phyloP scores from a whole-genome alignment of 2,797 vertebrate species.

The Sebastes cheni region DNA sequence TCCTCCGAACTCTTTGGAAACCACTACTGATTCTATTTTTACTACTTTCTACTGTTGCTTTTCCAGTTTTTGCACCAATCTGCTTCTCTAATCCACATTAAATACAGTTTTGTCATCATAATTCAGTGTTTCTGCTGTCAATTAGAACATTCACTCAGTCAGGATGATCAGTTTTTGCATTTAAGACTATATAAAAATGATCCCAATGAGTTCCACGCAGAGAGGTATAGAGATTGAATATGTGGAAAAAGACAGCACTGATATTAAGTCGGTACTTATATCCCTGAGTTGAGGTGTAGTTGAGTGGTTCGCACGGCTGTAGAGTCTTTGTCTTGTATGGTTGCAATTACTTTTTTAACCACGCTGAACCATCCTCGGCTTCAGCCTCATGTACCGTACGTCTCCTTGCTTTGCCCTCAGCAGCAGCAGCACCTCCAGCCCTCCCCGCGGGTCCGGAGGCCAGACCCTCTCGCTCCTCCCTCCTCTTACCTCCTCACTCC shows the following conservation, averaged over 20 bases:
- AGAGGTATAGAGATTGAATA: neutral
- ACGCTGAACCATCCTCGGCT: neutral
- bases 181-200: too few species aligned
- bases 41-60: neutral
- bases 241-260: neutral
- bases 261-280: neutral
- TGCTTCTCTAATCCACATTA: neutral
- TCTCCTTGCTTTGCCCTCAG: slow-evolving; percentile 4
- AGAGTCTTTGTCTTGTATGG: too few species aligned
- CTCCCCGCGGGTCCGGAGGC: slow-evolving; percentile 3
- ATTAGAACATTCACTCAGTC: neutral
- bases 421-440: neutral
- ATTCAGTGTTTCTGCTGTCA: neutral
- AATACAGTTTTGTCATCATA: neutral
- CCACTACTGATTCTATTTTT: neutral
- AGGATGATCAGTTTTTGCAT: neutral
- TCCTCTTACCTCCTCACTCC: neutral
- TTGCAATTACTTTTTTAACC: neutral
- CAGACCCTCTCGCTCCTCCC: neutral
- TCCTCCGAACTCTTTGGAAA: neutral
- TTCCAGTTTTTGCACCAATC: neutral
- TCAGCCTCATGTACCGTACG: neutral
- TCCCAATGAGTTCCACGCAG: neutral
- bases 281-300: neutral
- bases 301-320: too few species aligned